phyloP scores from a whole-genome alignment of 2,888 invertebrate species.

The Craniophora ligustri region DNA sequence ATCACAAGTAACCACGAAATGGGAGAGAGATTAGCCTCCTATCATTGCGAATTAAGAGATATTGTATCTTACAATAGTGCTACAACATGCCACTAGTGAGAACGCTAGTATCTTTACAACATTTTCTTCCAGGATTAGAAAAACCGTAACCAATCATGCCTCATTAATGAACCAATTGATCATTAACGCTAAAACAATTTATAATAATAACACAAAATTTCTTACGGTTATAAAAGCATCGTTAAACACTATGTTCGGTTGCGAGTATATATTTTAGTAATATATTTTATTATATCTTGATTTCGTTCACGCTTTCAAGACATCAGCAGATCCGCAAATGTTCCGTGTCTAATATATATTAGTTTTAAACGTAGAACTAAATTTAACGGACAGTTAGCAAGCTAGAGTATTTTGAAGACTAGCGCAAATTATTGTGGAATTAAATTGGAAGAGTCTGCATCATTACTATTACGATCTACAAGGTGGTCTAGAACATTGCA shows the following conservation, averaged over 20 bases:
- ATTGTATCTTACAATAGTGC: too few species aligned
- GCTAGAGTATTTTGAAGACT: slow-evolving; percentile 2
- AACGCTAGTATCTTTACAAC: too few species aligned
- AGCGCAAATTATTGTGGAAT: slow-evolving; percentile 13
- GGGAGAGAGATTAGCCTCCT: too few species aligned
- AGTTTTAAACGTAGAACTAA: slow-evolving; percentile 11
- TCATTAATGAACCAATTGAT: neutral
- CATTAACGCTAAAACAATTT: neutral
- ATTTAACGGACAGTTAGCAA: slow-evolving; percentile 14
- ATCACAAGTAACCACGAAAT: too few species aligned
- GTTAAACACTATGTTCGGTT: slow-evolving; percentile 13
- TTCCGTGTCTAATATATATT: slow-evolving; percentile 38
- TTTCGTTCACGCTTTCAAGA: slow-evolving; percentile 44
- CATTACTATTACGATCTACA: neutral
- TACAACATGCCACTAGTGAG: too few species aligned
- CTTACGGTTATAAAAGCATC: neutral
- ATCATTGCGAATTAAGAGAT: too few species aligned
- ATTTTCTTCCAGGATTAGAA: too few species aligned
- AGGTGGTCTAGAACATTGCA: too few species aligned
- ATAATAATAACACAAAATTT: too few species aligned
- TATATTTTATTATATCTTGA: slow-evolving; percentile 20
- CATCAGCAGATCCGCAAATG: slow-evolving; percentile 27
- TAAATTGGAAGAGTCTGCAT: slow-evolving; percentile 1
- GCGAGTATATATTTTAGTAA: neutral
- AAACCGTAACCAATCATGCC: too few species aligned